These are phyloP conservation scores for Polymixis lichenea DNA, from an alignment of 2,888 invertebrate genomes.

Conservation along the genomic window DNA sequence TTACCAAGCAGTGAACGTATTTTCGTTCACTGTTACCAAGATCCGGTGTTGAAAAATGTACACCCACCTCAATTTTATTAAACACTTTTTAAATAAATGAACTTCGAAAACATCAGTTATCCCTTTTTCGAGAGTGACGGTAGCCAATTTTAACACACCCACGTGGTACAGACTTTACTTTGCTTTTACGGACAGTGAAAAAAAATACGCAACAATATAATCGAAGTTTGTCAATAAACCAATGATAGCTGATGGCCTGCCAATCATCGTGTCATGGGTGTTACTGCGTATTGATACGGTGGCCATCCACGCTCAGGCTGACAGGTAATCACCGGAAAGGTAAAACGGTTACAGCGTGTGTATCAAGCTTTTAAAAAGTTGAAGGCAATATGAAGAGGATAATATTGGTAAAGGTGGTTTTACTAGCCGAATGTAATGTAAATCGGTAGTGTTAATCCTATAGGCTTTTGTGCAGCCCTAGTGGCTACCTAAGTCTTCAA, in stretches of 20 bases:
- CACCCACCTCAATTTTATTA: neutral
- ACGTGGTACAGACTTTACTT: neutral
- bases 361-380: neutral
- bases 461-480: neutral
- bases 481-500: too few relatives aligned
- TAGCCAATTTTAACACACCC: too few relatives aligned
- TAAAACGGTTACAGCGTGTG: neutral
- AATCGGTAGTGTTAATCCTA: neutral
- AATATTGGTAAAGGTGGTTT: neutral
- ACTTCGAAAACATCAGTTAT: neutral
- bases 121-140: neutral
- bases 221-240: slow-evolving; percentile 15
- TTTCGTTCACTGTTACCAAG: too few relatives aligned
- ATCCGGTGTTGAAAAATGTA: neutral
- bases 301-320: slow-evolving; percentile 25
- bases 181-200: neutral
- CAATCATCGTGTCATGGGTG: slow-evolving; percentile 34
- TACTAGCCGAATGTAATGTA: neutral
- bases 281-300: slow-evolving; percentile 20
- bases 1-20: too few relatives aligned
- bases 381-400: neutral
- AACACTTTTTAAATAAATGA: neutral
- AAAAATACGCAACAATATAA: slow-evolving; percentile 14
- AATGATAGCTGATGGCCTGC: slow-evolving; percentile 10
- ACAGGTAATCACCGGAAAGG: slow-evolving; percentile 47